These are phyloP conservation scores for Ypsolopha scabrella DNA, from an alignment of 2,888 invertebrate species.

Conservation along the genomic window DNA sequence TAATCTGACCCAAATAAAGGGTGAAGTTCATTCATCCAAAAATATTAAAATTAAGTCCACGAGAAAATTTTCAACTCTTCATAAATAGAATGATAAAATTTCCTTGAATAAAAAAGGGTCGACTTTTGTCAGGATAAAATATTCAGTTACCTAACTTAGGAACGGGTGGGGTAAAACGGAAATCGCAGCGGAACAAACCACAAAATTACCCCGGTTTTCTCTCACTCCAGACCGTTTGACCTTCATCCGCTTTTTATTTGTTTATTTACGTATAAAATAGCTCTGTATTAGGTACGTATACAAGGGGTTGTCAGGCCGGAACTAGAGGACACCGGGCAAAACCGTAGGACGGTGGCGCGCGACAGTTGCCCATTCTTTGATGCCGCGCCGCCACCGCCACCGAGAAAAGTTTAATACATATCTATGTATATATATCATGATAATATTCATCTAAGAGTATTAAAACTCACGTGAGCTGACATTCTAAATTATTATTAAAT, in stretches of 20 bases:
- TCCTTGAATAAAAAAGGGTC: conserved; percentile 6
- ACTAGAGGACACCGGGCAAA: no score
- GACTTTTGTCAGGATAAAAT: conserved; percentile 9
- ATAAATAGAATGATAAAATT: conserved; percentile 6
- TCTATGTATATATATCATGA: no score
- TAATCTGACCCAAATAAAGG: not conserved
- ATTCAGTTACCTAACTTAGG: conserved; percentile 10
- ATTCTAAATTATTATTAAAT: no score
- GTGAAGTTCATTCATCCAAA: not conserved
- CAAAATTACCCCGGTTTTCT: not conserved
- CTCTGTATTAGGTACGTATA: no score
- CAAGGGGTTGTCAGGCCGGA: no score
- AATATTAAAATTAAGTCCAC: conserved; percentile 1
- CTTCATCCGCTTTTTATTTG: not conserved
- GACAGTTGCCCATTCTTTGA: no score
- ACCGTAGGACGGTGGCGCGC: no score
- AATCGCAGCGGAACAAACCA: conserved; percentile 9
- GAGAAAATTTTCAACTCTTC: not conserved
- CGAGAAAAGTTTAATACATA: no score
- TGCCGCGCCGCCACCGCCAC: no score
- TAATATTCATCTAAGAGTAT: no score
- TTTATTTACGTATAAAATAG: not conserved
- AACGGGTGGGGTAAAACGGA: conserved; percentile 6
- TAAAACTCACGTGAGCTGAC: no score
- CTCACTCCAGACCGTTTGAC: not conserved